Evolutionary conservation across 2,888 invertebrate genomes (phyloP).

Genomic region (Aporophyla nigra): DNA sequence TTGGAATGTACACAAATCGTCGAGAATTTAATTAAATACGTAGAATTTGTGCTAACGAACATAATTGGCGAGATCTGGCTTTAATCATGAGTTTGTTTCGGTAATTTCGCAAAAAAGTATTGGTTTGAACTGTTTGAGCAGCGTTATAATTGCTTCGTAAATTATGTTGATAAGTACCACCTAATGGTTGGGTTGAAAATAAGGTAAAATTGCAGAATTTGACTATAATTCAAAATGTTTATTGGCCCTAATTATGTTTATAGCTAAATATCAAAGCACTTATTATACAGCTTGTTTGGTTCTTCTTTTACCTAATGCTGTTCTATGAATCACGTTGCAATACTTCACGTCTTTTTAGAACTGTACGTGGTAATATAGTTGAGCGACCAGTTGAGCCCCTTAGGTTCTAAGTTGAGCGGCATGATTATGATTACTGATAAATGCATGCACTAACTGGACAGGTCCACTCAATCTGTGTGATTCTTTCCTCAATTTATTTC

Average conservation of each 20-base stretch:
- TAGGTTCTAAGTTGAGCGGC: too few relatives aligned
- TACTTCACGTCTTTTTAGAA: background rate
- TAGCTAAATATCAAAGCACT: background rate
- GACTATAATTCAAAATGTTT: background rate
- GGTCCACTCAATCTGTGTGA: too few relatives aligned
- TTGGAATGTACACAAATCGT: conserved; percentile 48
- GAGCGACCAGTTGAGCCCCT: too few relatives aligned
- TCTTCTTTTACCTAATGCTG: background rate
- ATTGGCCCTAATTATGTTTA: background rate
- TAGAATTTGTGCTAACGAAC: conserved; percentile 60
- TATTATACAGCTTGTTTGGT: background rate
- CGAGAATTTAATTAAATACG: conserved; percentile 65
- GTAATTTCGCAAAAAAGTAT: conserved; percentile 44
- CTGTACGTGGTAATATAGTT: background rate
- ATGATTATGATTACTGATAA: too few relatives aligned
- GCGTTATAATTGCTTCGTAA: conserved; percentile 14
- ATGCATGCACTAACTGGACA: too few relatives aligned
- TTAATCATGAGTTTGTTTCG: conserved; percentile 53
- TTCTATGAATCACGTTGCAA: background rate
- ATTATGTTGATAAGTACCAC: conserved; percentile 18
- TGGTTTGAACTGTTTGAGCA: conserved; percentile 17
- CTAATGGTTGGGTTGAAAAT: background rate
- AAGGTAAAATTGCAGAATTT: background rate
- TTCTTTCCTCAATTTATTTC: too few relatives aligned
- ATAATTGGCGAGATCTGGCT: conserved; percentile 66